Percentiles rank a stretch among this genome's conserved stretches.
These are phyloP conservation scores for Melinopterus prodromus DNA, from an alignment of 2,888 invertebrate genomes.

Conservation along the genomic window DNA sequence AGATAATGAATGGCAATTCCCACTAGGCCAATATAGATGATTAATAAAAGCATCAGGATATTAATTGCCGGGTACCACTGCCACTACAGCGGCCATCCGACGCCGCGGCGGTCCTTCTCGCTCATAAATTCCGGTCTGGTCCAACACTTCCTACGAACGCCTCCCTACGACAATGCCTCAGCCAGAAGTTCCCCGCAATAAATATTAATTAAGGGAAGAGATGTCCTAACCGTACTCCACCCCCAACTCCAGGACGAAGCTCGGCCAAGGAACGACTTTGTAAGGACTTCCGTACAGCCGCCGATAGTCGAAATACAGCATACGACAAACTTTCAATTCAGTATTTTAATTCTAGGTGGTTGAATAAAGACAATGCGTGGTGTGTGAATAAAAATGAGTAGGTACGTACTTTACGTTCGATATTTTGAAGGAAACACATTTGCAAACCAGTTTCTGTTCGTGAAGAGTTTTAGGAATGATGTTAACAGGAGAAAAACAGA, in stretches of 20 bases:
- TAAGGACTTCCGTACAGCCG: not conserved
- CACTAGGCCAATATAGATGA: constrained; percentile 15
- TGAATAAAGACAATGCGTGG: too few species aligned
- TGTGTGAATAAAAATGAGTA: too few species aligned
- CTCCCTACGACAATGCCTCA: constrained; percentile 8
- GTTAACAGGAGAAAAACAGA: too few species aligned
- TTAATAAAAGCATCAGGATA: constrained; percentile 19
- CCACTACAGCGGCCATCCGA: not conserved
- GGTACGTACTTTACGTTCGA: too few species aligned
- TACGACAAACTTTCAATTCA: too few species aligned
- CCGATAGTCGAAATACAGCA: too few species aligned
- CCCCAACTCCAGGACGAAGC: not conserved
- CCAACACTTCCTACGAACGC: constrained; percentile 4
- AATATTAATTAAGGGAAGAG: constrained; percentile 20
- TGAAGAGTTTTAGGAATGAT: too few species aligned
- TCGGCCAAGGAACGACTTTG: not conserved
- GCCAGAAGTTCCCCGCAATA: constrained; percentile 17
- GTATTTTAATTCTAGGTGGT: too few species aligned
- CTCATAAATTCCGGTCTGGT: not conserved
- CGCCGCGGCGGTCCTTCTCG: not conserved
- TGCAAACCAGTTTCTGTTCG: too few species aligned
- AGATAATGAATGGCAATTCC: constrained; percentile 4
- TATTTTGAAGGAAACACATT: too few species aligned
- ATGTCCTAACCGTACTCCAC: not conserved
- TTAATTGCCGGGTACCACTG: constrained; percentile 15